Percentiles rank a stretch among this genome's conserved stretches.
These are phyloP conservation scores for Temnothorax ravouxi DNA, from an alignment of 2,888 invertebrate species.

Conservation along the genomic window DNA sequence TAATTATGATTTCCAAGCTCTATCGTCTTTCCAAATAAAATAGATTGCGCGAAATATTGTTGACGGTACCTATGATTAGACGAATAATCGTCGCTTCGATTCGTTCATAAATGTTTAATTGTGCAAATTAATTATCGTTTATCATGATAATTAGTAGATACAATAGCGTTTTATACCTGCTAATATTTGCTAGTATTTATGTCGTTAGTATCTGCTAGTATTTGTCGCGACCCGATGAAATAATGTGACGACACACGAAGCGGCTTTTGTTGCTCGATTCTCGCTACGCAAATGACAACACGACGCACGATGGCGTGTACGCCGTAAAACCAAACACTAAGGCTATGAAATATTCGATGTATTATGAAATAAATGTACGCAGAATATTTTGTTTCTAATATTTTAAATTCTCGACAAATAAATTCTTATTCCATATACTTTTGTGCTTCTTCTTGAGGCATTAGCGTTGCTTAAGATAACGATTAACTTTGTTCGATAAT, in stretches of 20 bases:
- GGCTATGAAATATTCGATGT: too few relatives aligned
- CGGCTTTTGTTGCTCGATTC: not conserved
- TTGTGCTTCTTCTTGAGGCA: not conserved
- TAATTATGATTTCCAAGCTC: conserved; percentile 2
- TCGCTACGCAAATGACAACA: not conserved
- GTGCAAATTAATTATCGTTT: not conserved
- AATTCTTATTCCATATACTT: not conserved
- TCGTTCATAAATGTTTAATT: not conserved
- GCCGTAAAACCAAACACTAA: not conserved
- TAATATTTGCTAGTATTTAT: too few relatives aligned
- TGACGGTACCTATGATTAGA: not conserved
- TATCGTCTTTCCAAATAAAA: not conserved
- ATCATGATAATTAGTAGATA: not conserved
- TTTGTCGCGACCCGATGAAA: not conserved
- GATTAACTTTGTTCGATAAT: not conserved
- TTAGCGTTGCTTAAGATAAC: not conserved
- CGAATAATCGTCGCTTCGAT: not conserved
- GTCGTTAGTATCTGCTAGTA: not conserved
- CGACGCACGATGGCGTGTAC: not conserved
- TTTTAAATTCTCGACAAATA: not conserved
- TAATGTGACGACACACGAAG: not conserved
- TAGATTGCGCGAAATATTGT: not conserved
- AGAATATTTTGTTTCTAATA: not conserved
- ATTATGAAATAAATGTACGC: not conserved
- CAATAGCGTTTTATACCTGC: not conserved